Conservation (phyloP, 1,140 invertebrate species). For the Sinella curviseta region DNA sequence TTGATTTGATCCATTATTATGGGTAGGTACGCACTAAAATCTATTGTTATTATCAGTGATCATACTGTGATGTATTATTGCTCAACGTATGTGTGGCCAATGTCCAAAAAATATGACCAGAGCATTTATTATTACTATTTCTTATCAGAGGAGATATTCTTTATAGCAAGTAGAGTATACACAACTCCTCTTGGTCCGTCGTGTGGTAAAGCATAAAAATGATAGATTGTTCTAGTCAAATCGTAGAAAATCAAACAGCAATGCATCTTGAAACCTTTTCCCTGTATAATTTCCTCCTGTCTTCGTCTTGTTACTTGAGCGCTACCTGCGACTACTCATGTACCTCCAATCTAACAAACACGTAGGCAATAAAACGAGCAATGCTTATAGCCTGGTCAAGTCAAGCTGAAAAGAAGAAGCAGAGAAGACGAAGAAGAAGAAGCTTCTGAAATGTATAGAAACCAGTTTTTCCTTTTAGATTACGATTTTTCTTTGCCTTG, state of each 20-base stretch:
- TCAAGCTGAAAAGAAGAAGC: too few species aligned
- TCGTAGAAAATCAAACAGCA: not conserved
- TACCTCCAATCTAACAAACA: not conserved
- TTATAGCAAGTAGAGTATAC: too few species aligned
- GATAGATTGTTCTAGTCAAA: not conserved
- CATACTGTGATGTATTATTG: not conserved
- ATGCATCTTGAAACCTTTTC: not conserved
- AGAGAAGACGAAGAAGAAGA: too few species aligned
- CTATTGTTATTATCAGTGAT: not conserved
- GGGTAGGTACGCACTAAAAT: not conserved
- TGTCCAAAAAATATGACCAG: too few species aligned
- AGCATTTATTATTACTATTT: too few species aligned
- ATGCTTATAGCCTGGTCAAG: too few species aligned
- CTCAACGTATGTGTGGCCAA: too few species aligned
- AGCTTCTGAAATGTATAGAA: not conserved
- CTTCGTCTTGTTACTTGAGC: slow-evolving; percentile 2
- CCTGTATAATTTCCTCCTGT: not conserved
- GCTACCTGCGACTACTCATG: too few species aligned
- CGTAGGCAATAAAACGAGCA: too few species aligned
- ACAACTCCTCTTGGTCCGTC: not conserved
- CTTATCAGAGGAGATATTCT: too few species aligned
- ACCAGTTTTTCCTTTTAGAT: not conserved
- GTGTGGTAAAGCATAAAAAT: not conserved
- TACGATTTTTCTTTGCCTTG: not conserved
- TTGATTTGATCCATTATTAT: not conserved